A percentile compares a stretch with the other conserved stretches of the same genome.
phyloP scores from a whole-genome alignment of 35 echinoderm and acorn worm species.

The Apostichopus japonicus region DNA sequence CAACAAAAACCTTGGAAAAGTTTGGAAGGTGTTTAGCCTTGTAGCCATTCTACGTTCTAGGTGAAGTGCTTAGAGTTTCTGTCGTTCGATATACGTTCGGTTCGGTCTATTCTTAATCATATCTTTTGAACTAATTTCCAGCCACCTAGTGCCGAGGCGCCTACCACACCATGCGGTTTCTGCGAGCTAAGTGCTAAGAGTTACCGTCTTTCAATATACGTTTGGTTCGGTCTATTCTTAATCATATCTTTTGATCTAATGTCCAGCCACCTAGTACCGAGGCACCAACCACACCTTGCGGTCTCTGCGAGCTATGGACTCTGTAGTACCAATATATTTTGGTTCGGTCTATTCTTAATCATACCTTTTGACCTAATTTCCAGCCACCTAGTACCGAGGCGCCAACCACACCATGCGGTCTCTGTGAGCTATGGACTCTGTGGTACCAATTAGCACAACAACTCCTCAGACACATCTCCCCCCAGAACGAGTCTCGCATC shows the following conservation, averaged over 20 bases:
- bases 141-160: constrained; percentile 40
- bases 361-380: background rate
- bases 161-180: constrained; percentile 47
- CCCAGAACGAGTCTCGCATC: constrained; percentile 61
- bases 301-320: constrained; percentile 85
- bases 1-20: no score
- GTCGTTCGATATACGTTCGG: no score
- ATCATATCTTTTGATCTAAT: background rate
- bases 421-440: constrained; percentile 88
- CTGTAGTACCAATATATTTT: constrained; percentile 75
- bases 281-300: constrained; percentile 42
- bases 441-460: constrained; percentile 92
- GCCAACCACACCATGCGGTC: constrained; percentile 44
- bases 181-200: constrained; percentile 65
- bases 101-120: no score
- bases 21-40: no score
- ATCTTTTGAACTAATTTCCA: background rate
- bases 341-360: background rate
- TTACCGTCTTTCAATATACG: no score
- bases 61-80: no score
- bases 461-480: constrained; percentile 79
- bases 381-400: constrained; percentile 53
- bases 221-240: no score
- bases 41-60: no score
- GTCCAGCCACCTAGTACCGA: constrained; percentile 48